Conservation (phyloP, 2,113 vertebrate genomes). For the Triplophysa siluroides region DNA sequence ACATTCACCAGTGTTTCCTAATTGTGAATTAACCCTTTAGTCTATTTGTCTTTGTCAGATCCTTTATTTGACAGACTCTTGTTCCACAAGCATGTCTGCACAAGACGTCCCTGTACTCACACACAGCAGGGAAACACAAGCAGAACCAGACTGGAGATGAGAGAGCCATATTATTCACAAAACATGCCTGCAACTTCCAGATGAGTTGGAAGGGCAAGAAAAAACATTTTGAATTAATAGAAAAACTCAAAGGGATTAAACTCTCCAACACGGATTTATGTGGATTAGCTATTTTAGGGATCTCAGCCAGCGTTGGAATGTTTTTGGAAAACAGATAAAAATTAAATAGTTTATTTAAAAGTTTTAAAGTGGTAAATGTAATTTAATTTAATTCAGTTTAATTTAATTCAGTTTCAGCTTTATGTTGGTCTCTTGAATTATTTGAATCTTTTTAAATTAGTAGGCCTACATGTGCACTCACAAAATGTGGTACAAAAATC, state of each 20-base stretch:
- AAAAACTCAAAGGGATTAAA: constrained; percentile 10
- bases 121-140: constrained; percentile 18
- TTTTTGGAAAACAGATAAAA: too few species aligned
- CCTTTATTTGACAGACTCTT: constrained; percentile 52
- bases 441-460: too few species aligned
- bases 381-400: too few species aligned
- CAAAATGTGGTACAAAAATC: too few species aligned
- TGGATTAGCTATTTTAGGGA: constrained; percentile 56
- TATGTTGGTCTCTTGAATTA: too few species aligned
- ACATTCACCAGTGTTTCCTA: neutral
- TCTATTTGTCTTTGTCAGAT: constrained; percentile 26
- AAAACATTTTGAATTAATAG: neutral
- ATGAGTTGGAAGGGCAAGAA: neutral
- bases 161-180: neutral
- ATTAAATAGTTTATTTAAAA: too few species aligned
- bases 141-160: constrained; percentile 21
- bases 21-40: constrained; percentile 27
- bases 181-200: constrained; percentile 8
- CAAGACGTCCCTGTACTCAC: constrained; percentile 36
- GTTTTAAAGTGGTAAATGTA: too few species aligned
- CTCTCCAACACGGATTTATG: constrained; percentile 45
- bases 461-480: too few species aligned
- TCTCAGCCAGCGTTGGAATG: constrained; percentile 20
- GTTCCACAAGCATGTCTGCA: constrained; percentile 50
- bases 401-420: too few species aligned